Evolutionary conservation across 2,113 vertebrate species (phyloP).

Genomic region (Xenus cinereus): DNA sequence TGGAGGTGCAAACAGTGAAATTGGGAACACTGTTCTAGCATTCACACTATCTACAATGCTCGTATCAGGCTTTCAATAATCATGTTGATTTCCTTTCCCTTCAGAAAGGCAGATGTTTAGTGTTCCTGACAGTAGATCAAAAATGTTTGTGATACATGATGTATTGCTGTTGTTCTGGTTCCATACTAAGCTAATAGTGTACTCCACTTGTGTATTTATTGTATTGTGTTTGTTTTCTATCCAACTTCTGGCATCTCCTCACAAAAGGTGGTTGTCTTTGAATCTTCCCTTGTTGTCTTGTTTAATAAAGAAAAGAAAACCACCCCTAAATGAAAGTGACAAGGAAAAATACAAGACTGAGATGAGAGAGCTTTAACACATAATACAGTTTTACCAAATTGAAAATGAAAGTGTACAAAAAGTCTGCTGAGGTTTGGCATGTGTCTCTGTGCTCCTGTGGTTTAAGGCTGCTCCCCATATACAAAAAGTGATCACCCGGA

Average conservation of each 20-base stretch:
- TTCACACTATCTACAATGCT: neutral
- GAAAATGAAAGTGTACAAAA: rapidly evolving
- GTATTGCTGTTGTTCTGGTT: neutral
- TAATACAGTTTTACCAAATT: neutral
- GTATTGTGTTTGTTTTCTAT: neutral
- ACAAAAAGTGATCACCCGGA: neutral
- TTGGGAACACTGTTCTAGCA: neutral
- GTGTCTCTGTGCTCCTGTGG: neutral
- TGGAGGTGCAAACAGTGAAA: neutral
- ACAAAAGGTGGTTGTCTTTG: neutral
- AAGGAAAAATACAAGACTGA: neutral
- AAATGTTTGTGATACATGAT: neutral
- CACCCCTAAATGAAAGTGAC: neutral
- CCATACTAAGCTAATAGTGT: neutral
- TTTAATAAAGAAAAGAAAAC: neutral
- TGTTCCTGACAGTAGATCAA: neutral
- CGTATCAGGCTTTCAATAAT: neutral
- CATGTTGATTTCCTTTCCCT: neutral
- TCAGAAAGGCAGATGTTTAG: neutral
- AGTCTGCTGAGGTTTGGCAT: neutral
- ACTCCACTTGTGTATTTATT: neutral
- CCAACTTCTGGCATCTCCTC: neutral
- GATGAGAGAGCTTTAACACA: rapidly evolving
- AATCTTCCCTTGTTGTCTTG: neutral
- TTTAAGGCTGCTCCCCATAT: neutral